Base-by-base conservation (phyloP, 1,140 invertebrate genomes). In the Drosophila setifemur region DNA sequence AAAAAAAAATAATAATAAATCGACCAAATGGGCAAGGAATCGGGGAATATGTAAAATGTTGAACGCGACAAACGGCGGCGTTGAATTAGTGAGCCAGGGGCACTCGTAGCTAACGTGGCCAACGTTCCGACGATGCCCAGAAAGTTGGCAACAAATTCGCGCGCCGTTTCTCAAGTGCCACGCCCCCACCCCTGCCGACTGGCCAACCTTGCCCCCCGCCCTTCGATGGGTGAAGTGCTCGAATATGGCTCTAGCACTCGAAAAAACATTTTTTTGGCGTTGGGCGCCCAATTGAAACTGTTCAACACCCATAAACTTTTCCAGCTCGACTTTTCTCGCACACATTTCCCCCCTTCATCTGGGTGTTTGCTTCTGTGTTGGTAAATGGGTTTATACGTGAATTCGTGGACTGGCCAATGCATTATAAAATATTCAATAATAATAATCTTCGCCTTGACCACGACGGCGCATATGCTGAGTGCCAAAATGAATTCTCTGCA, bases 371-470 rank as follows among this genome's bases (percentile, higher is more conserved):
- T 9, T 39, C 7, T 29, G 31, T 52, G 12, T 31, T 18, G 25
- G 31, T 58, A 12, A 33, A 12, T 14, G 11, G 31, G 45, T 54
- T 19, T 42, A 52, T 50, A 21, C 18, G 28, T 7, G 44, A 3
- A n/a, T 14, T 5, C 6, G 4, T 40, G 28, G 12, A 55, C 21
- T 33, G 35, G 43, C 23, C 44, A 40, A 42, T 53, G 48, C 64
- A 54, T 55, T 47, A 68, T 69, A 68, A 69, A 69, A 69, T 54
- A 69, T 69, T 68, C 66, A 52, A 66, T 67, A 69, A 69, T 66
- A 68, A 69, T 68, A 68, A 45, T 68, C 49, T 68, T 69, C 31
- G 66, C 49, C 66, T 69, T 69, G 66, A 69, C 66, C 66, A 67
- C 40, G 42, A 12, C 39, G 42, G 11, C 39, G 61, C 61, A 67